These are phyloP conservation scores for Drosophila neotestacea DNA, from an alignment of 2,888 invertebrate genomes.

Conservation along the genomic window DNA sequence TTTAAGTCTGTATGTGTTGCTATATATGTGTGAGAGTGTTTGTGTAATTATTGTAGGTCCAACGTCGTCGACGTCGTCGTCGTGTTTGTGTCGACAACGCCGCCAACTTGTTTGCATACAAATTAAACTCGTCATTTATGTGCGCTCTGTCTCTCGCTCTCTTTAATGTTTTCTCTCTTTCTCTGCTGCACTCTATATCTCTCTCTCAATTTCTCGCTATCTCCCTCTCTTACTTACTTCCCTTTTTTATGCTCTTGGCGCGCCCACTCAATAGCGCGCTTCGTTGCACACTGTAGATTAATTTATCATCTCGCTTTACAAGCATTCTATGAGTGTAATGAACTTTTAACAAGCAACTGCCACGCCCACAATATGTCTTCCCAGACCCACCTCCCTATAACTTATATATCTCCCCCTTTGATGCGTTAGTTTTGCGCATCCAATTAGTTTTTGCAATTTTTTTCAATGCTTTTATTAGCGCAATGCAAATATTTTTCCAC, in stretches of 20 bases:
- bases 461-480: slow-evolving; percentile 68
- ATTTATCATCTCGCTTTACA: slow-evolving; percentile 82
- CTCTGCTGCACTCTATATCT: slow-evolving; percentile 6
- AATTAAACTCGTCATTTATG: slow-evolving; percentile 82
- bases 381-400: slow-evolving; percentile 4
- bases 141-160: slow-evolving; percentile 38
- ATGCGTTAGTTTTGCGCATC: slow-evolving; percentile 67
- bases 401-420: background rate
- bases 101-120: slow-evolving; percentile 82
- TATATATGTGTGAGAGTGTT: slow-evolving; percentile 33
- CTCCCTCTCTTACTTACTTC: slow-evolving; percentile 16
- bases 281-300: slow-evolving; percentile 81
- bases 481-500: slow-evolving; percentile 69
- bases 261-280: slow-evolving; percentile 78
- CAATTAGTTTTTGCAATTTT: slow-evolving; percentile 71
- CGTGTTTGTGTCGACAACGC: slow-evolving; percentile 73
- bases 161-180: background rate
- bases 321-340: slow-evolving; percentile 81
- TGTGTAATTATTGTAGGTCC: slow-evolving; percentile 72
- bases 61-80: slow-evolving; percentile 60
- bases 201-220: background rate
- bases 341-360: slow-evolving; percentile 78
- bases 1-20: slow-evolving; percentile 21
- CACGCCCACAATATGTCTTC: slow-evolving; percentile 48
- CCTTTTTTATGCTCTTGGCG: slow-evolving; percentile 32